These are phyloP conservation scores for Aphidius gifuensis DNA, from an alignment of 1,140 invertebrate species.

Conservation along the genomic window DNA sequence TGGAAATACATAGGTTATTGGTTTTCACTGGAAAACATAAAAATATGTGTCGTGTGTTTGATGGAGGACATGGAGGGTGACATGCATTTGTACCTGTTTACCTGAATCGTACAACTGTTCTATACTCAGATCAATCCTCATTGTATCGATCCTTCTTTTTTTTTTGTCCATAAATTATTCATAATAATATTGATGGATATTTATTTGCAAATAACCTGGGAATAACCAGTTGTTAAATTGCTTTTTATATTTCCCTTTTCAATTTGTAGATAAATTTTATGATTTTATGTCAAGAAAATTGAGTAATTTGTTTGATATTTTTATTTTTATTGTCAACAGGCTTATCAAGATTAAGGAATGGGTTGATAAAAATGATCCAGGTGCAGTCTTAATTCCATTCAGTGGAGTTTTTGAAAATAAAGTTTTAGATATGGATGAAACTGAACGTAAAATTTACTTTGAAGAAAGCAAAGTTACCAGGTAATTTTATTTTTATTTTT, in stretches of 20 bases:
- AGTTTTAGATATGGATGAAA: conserved; percentile 82
- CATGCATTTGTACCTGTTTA: conserved; percentile 2
- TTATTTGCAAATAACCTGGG: no score
- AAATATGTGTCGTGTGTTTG: conserved; percentile 8
- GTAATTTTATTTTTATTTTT: conserved; percentile 49
- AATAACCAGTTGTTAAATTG: no score
- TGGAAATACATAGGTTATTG: conserved; percentile 23
- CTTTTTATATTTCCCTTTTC: no score
- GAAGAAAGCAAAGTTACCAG: conserved; percentile 79
- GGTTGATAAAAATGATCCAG: conserved; percentile 96
- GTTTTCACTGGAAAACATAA: conserved; percentile 24
- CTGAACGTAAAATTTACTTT: conserved; percentile 70
- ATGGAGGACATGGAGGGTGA: no score
- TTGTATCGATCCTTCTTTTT: no score
- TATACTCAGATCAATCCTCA: no score
- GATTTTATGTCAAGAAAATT: no score
- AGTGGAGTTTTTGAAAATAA: conserved; percentile 89
- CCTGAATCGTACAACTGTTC: no score
- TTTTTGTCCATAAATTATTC: no score
- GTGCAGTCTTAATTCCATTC: conserved; percentile 90
- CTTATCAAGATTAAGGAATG: conserved; percentile 98
- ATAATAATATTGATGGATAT: no score
- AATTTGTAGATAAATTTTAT: no score
- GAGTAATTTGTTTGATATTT: not conserved
- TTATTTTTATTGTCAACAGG: conserved; percentile 57